Conservation (phyloP, 2,888 invertebrate genomes). For the Cenopis cana region DNA sequence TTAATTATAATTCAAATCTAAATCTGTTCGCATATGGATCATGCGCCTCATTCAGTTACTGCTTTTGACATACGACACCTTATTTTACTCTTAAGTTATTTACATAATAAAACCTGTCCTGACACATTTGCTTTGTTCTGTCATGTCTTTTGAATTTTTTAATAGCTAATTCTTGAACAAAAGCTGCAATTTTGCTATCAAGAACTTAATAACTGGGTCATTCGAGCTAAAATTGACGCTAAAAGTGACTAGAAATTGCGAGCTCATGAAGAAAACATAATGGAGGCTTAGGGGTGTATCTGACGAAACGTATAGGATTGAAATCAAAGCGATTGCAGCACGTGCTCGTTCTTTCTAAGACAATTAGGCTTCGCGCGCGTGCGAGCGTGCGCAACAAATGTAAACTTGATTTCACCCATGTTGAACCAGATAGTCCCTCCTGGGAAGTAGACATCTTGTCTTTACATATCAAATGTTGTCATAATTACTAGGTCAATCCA, state of each 20-base stretch:
- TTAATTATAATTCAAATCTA: neutral
- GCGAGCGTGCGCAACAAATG: neutral
- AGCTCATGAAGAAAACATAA: slow-evolving; percentile 21
- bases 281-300: neutral
- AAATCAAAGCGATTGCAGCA: neutral
- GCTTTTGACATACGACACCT: neutral
- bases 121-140: slow-evolving; percentile 18
- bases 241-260: slow-evolving; percentile 23
- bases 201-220: slow-evolving; percentile 34
- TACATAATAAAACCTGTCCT: neutral
- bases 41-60: neutral
- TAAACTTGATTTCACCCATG: neutral
- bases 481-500: slow-evolving; percentile 26
- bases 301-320: neutral
- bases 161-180: neutral
- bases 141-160: slow-evolving; percentile 15
- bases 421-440: neutral
- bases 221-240: slow-evolving; percentile 13
- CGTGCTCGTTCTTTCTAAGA: neutral
- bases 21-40: neutral
- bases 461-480: slow-evolving; percentile 21
- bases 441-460: slow-evolving; percentile 16
- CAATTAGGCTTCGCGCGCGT: neutral
- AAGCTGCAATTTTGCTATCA: slow-evolving; percentile 24
- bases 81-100: too few species aligned